phyloP scores from a whole-genome alignment of 2,797 vertebrate species.

The Bovichtus variegatus region DNA sequence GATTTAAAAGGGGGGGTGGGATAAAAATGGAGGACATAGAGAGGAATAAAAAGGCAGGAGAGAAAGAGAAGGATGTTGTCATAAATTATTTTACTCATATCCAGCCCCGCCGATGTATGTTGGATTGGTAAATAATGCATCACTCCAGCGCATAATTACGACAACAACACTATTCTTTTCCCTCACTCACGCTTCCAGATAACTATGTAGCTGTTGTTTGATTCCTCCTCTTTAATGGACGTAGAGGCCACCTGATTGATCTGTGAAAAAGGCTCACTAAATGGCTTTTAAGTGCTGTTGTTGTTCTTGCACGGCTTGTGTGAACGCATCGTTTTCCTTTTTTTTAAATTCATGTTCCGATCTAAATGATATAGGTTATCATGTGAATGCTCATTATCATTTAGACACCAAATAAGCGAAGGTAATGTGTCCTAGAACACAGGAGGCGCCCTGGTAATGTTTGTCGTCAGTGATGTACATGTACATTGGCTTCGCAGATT shows the following conservation, averaged over 20 bases:
- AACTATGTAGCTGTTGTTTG: conserved; percentile 65
- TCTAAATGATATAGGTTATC: conserved; percentile 87
- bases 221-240: conserved; percentile 80
- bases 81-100: conserved; percentile 90
- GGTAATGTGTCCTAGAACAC: conserved; percentile 86
- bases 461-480: conserved; percentile 81
- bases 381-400: conserved; percentile 88
- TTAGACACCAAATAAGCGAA: conserved; percentile 88
- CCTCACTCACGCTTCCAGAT: conserved; percentile 68
- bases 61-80: conserved; percentile 81
- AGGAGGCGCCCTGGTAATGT: conserved; percentile 81
- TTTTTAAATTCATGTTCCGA: conserved; percentile 78
- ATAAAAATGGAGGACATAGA: conserved; percentile 66
- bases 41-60: conserved; percentile 62
- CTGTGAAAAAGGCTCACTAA: conserved; percentile 72
- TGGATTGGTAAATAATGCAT: conserved; percentile 89
- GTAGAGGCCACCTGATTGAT: conserved; percentile 85
- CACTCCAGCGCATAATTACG: conserved; percentile 86
- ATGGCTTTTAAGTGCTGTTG: conserved; percentile 77
- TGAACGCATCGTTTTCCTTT: background rate
- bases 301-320: conserved; percentile 22
- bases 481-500: conserved; percentile 79
- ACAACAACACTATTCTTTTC: conserved; percentile 86
- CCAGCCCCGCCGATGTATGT: conserved; percentile 85
- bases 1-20: conserved; percentile 81